A percentile compares a stretch with the other conserved stretches of the same genome.
Evolutionary conservation across 2,888 invertebrate genomes (phyloP).

Genomic region (Prosopocoilus inquinatus): DNA sequence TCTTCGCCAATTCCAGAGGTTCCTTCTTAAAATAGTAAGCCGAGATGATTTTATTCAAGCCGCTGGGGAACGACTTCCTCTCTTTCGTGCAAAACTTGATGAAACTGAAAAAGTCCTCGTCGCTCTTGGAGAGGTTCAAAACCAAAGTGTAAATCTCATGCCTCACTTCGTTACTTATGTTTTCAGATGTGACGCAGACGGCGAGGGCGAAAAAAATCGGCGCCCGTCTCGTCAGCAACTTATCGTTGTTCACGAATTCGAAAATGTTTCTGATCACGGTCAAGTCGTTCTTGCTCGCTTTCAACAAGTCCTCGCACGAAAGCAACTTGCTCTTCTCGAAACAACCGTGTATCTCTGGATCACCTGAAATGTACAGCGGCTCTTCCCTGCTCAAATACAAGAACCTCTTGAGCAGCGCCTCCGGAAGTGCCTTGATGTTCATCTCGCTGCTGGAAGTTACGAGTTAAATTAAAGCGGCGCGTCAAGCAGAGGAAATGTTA

Average conservation of each 20-base stretch:
- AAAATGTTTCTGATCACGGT: not conserved
- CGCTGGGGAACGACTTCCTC: conserved; percentile 29
- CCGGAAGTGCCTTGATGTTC: conserved; percentile 1
- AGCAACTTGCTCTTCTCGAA: conserved; percentile 16
- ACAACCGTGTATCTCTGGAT: conserved; percentile 33
- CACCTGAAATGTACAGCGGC: conserved; percentile 36
- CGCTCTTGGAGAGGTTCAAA: conserved; percentile 58
- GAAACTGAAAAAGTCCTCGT: conserved; percentile 52
- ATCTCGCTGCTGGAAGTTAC: no score
- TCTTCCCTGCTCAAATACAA: conserved; percentile 36
- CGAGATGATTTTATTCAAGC: conserved; percentile 56
- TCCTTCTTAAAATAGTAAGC: conserved; percentile 65
- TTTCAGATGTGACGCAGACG: conserved; percentile 3
- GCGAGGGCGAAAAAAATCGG: conserved; percentile 37
- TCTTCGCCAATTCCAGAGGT: conserved; percentile 61
- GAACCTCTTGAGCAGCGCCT: conserved; percentile 37
- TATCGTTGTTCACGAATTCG: not conserved
- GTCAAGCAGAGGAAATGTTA: no score
- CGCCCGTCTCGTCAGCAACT: conserved; percentile 30
- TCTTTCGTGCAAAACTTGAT: conserved; percentile 36
- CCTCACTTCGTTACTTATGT: conserved; percentile 4
- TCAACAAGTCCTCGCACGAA: conserved; percentile 17
- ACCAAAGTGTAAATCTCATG: conserved; percentile 25
- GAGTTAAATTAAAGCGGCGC: no score
- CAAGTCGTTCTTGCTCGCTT: not conserved